Evolutionary conservation across 2,888 invertebrate species (phyloP), one percentile per base, ranked within the genome.

Genomic region (Clanis bilineata): DNA sequence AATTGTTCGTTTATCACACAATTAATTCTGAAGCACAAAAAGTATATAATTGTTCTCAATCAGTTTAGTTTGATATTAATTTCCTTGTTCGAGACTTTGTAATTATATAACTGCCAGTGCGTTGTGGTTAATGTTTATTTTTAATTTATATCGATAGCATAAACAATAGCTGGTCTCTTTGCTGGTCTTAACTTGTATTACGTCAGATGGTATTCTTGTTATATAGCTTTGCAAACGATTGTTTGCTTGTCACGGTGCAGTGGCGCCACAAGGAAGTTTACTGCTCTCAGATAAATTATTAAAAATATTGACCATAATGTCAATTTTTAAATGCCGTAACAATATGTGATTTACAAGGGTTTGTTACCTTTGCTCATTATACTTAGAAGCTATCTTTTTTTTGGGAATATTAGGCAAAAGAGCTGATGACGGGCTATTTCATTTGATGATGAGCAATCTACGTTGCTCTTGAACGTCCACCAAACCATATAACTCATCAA

Each of bases 111-210:
- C 18, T 18, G 41, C 7, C n/a, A 25, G 4, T 18, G 15, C 25
- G 28, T 57, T 57, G 43, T 2, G 43, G 28, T 57, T 28, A 28
- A 57, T 28, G 28, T 57, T 57, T 41, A 57, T 43, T 56, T 47
- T 51, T 51, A 51, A 28, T 51, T 41, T 45, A 54, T n/a, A 55
- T 55, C 7, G 21, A 22, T 23, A 22, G 21, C 12, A 38, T 32
- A 39, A 38, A 56, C 55, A 38, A 22, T 21, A 10, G 55, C n/a
- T 23, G n/a, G n/a, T n/a, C n/a, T n/a, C n/a, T n/a, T n/a, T 7
- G 32, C 1, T 32, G 22, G 15, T 22, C 3, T 32, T 39, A 21
- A n/a, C n/a, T 39, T 22, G 21, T 12, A 21, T 56, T 39, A 56
- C 38, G 15, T 56, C 36, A 56, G n/a, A 12, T 56, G 22, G 12